Evolutionary conservation across 2,888 invertebrate species (phyloP).

Genomic region (Drosophila diplacantha): DNA sequence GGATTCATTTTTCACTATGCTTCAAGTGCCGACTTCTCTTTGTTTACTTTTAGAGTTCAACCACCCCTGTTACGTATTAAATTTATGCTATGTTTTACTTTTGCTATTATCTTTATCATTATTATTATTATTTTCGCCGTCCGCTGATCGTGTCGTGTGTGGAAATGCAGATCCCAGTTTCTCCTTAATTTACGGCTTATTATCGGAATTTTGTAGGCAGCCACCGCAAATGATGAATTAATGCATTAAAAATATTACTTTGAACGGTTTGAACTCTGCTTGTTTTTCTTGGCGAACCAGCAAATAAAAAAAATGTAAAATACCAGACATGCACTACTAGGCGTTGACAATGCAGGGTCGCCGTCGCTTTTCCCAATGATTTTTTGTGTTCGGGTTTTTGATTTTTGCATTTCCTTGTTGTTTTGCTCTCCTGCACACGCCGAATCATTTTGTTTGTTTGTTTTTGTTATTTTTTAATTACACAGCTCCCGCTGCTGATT

Average conservation of each 20-base stretch:
- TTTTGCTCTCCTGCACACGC: constrained; percentile 38
- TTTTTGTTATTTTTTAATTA: constrained; percentile 66
- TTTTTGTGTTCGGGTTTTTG: constrained; percentile 13
- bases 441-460: constrained; percentile 20
- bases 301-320: constrained; percentile 36
- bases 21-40: not conserved
- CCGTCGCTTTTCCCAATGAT: constrained; percentile 23
- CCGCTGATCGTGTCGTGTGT: constrained; percentile 6
- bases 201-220: constrained; percentile 37
- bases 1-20: constrained; percentile 38
- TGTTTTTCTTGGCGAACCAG: constrained; percentile 37
- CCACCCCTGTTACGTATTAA: constrained; percentile 39
- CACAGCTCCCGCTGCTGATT: constrained; percentile 40
- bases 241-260: constrained; percentile 35
- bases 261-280: constrained; percentile 21
- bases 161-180: constrained; percentile 13
- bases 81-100: constrained; percentile 34
- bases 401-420: constrained; percentile 27
- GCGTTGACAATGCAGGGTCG: constrained; percentile 41
- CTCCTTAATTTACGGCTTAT: constrained; percentile 21
- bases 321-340: constrained; percentile 48
- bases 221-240: constrained; percentile 35
- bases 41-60: constrained; percentile 24
- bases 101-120: constrained; percentile 6
- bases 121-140: constrained; percentile 22